A percentile compares a stretch with the other conserved stretches of the same genome.
These are phyloP conservation scores for Haemorhous mexicanus DNA, from an alignment of 2,113 vertebrate genomes.

Conservation along the genomic window DNA sequence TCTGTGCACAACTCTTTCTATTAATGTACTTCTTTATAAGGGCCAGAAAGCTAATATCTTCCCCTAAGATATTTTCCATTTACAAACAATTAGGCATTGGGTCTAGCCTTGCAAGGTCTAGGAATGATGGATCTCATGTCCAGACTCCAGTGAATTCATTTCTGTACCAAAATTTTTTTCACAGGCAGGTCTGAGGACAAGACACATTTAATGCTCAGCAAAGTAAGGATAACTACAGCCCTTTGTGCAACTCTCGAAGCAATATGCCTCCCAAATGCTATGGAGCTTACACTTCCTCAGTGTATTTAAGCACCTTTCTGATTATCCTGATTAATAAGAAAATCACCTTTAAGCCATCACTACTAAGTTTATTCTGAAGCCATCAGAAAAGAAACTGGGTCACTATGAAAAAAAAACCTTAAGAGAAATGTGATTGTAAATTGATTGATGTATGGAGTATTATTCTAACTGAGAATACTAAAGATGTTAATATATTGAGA, in stretches of 20 bases:
- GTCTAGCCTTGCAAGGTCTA: background rate
- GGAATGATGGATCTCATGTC: background rate
- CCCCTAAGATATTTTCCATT: background rate
- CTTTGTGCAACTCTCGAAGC: background rate
- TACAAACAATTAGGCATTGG: background rate
- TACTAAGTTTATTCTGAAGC: background rate
- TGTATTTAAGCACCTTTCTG: background rate
- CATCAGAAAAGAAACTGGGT: background rate
- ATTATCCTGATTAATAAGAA: background rate
- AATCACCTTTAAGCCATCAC: background rate
- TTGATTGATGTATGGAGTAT: background rate
- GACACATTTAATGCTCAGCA: background rate
- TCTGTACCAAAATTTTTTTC: background rate
- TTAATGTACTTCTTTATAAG: background rate
- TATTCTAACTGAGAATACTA: slow-evolving; percentile 2
- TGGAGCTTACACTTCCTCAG: background rate
- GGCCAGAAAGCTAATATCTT: background rate
- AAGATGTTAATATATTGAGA: slow-evolving; percentile 7
- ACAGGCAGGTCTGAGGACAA: background rate
- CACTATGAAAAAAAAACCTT: background rate
- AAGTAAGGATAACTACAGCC: background rate
- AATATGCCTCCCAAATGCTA: background rate
- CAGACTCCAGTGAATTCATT: background rate
- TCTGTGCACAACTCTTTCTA: background rate
- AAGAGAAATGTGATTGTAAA: background rate